Conservation (phyloP, 2,797 vertebrate species). For the Micromesistius poutassou region DNA sequence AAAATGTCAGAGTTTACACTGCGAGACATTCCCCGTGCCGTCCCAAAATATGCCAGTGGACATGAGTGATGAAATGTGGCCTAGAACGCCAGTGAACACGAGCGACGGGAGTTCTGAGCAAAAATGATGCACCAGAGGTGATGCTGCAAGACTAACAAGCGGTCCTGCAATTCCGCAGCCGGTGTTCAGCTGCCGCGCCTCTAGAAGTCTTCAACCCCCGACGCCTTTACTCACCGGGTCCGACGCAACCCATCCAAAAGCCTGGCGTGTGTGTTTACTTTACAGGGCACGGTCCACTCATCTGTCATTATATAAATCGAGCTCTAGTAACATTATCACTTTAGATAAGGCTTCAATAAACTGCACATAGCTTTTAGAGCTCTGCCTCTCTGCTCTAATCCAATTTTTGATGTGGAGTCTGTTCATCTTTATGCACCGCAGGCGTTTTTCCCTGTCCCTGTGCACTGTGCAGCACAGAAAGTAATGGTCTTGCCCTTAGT, state of each 20-base stretch:
- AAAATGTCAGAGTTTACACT: constrained; percentile 35
- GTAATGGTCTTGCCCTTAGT: constrained; percentile 64
- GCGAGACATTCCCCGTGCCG: neutral
- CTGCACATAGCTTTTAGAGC: constrained; percentile 70
- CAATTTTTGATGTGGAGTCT: constrained; percentile 70
- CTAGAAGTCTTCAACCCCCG: constrained; percentile 20
- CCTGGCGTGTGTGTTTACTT: constrained; percentile 34
- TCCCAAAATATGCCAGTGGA: constrained; percentile 39
- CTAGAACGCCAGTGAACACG: constrained; percentile 45
- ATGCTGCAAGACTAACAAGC: constrained; percentile 44
- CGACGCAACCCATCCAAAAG: neutral
- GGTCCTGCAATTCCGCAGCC: constrained; percentile 29
- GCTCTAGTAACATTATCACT: constrained; percentile 74
- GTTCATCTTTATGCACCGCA: constrained; percentile 68
- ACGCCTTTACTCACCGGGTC: neutral
- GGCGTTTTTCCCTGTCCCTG: constrained; percentile 52
- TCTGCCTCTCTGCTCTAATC: constrained; percentile 72
- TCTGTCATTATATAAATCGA: constrained; percentile 62
- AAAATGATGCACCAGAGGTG: constrained; percentile 41
- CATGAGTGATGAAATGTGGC: constrained; percentile 48
- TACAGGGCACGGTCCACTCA: constrained; percentile 59
- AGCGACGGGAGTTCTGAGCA: constrained; percentile 28
- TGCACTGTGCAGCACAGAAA: constrained; percentile 51
- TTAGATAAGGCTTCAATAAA: constrained; percentile 76
- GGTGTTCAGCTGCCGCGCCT: constrained; percentile 24